Evolutionary conservation across 2,113 vertebrate species (phyloP).

Genomic region (Stercorarius parasiticus): DNA sequence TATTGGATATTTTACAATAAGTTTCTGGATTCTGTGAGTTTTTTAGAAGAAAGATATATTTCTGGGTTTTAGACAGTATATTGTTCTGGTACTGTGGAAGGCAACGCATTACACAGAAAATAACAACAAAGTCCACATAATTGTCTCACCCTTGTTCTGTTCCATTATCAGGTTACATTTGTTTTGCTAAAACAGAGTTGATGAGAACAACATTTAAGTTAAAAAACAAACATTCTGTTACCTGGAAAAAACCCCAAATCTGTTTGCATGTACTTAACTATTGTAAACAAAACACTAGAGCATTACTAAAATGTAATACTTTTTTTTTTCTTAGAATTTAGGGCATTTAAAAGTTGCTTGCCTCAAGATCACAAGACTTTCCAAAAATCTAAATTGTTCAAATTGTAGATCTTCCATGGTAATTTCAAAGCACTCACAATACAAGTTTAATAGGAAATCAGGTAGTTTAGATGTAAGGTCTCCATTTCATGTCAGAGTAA

Average conservation of each 20-base stretch:
- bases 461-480: neutral
- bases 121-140: neutral
- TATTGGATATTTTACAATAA: neutral
- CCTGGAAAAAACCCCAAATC: neutral
- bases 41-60: neutral
- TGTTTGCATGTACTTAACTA: neutral
- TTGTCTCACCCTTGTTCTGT: neutral
- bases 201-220: neutral
- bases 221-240: neutral
- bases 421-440: neutral
- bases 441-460: neutral
- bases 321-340: neutral
- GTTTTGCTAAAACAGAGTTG: neutral
- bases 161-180: neutral
- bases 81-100: neutral
- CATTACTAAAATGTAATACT: neutral
- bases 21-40: neutral
- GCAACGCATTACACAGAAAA: neutral
- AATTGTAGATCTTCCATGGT: neutral
- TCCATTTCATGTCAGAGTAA: neutral
- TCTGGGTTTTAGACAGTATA: neutral
- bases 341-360: neutral
- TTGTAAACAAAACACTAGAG: neutral
- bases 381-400: neutral
- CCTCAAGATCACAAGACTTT: neutral